These are phyloP conservation scores for Nasonia longicornis DNA, from an alignment of 1,140 invertebrate species.

Conservation along the genomic window DNA sequence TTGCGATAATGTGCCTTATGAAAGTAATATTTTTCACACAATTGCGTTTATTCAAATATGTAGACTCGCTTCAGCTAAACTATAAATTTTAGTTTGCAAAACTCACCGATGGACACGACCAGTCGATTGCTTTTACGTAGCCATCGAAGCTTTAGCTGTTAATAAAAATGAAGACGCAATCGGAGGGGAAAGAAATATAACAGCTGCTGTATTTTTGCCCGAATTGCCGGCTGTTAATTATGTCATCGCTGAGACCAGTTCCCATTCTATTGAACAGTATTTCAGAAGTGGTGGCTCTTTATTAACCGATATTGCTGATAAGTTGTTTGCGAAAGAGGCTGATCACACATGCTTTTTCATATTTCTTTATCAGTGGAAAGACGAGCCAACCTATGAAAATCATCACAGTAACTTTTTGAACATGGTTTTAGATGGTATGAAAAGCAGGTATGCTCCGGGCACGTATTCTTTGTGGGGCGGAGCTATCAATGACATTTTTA, in stretches of 20 bases:
- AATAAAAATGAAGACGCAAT: conserved; percentile 8
- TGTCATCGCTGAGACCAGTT: neutral
- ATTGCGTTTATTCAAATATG: neutral
- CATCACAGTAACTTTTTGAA: conserved; percentile 31
- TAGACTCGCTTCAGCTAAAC: neutral
- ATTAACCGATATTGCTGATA: conserved; percentile 7
- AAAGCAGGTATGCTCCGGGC: conserved; percentile 18
- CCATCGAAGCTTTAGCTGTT: conserved; percentile 26
- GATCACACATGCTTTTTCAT: conserved; percentile 24
- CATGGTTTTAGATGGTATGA: neutral
- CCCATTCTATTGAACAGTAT: conserved; percentile 23
- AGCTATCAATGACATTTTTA: conserved; percentile 34
- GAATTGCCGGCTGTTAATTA: conserved; percentile 27
- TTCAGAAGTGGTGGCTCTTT: neutral
- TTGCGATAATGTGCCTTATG: conserved; percentile 35
- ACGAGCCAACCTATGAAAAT: conserved; percentile 19
- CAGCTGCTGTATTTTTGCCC: conserved; percentile 34
- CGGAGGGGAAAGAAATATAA: conserved; percentile 37
- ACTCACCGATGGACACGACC: conserved; percentile 31
- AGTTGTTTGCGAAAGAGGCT: neutral
- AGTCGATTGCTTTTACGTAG: conserved; percentile 30
- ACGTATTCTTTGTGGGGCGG: conserved; percentile 35
- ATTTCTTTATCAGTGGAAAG: conserved; percentile 41
- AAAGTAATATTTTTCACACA: conserved; percentile 29
- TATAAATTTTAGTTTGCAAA: conserved; percentile 28